A percentile compares a stretch with the other conserved stretches of the same genome.
Conservation (phyloP, 1,140 invertebrate genomes). For the Cataglyphis hispanica region DNA sequence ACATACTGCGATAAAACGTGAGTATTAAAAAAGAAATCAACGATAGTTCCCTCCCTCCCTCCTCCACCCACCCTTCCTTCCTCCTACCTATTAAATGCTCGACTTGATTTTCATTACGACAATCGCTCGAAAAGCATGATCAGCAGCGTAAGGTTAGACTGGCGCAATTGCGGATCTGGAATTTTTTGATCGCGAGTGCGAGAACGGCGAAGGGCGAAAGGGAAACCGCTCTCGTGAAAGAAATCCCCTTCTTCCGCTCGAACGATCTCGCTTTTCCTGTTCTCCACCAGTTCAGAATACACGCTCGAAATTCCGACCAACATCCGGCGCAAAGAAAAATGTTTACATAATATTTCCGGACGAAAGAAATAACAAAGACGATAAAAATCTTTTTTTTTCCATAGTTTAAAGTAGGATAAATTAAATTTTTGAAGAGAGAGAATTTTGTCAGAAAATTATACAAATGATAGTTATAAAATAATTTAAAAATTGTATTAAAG, state of each 20-base stretch:
- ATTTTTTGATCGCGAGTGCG: conserved; percentile 43
- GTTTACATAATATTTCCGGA: conserved; percentile 44
- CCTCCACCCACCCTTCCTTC: too few species aligned
- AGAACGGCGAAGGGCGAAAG: conserved; percentile 75
- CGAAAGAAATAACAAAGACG: neutral
- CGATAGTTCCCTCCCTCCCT: too few species aligned
- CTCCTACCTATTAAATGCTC: neutral
- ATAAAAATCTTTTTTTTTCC: neutral
- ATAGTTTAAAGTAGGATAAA: neutral
- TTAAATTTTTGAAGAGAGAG: neutral
- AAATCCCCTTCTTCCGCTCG: conserved; percentile 68
- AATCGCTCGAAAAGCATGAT: conserved; percentile 29
- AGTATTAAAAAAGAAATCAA: neutral
- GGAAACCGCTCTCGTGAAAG: conserved; percentile 67
- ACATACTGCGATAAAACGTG: neutral
- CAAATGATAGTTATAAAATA: neutral
- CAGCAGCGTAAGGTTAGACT: conserved; percentile 64
- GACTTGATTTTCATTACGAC: conserved; percentile 25
- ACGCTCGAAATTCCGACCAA: conserved; percentile 7
- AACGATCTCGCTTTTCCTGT: conserved; percentile 63
- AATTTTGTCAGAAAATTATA: neutral
- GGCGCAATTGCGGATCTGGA: conserved; percentile 75
- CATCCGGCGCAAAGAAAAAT: conserved; percentile 31
- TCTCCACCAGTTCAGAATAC: neutral
- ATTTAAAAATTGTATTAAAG: neutral